Base-by-base conservation (phyloP, 2,888 invertebrate species). In the Platypus cylindrus region DNA sequence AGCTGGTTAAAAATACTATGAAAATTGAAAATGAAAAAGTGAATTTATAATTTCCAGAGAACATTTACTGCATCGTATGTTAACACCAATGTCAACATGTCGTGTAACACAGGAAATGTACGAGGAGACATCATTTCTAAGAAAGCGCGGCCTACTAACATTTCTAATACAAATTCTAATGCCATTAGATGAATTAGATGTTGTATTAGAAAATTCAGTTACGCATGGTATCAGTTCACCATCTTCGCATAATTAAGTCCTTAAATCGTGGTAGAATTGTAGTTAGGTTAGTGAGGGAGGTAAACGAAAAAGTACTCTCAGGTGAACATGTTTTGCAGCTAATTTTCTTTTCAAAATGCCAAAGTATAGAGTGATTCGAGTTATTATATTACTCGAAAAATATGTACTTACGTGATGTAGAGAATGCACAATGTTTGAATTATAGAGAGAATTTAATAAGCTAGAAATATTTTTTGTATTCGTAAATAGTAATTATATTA, bases 51-150 rank as follows among this genome's bases (percentile, higher is more conserved):
- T 12, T 63, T 64, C 36, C 60, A 89, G 89, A 51, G 87, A 89
- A 57, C 86, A 86, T 60, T 71, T 87, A 58, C 69, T 98, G 33
- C 87, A 93, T 56, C 77, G 86, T 36, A 85, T 94, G 75, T 66
- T 97, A 35, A 76, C 80, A n/a, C 83, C 90, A 30, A 84, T 97
- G 75, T 82, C 93, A 2, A 68, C 78, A 52, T 84, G 89, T 12
- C 82, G 89, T 42, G 82, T 89, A 3, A 91, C 94, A 0, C 61
- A 69, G 5, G 90, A 91, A 56, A 87, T 97, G 89, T 98, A 91
- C 56, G 95, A 95, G 56, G 94, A 95, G 55, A 79, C 81, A 49
- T 93, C 95, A 34, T 97, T 98, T 62, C 67, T 98, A 40, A 75
- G 95, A 36, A 86, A 87, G 53, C 73, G 82, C 34, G 80, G 80